These are phyloP conservation scores for Cosmopolites sordidus DNA, from an alignment of 2,888 invertebrate genomes.

Conservation along the genomic window DNA sequence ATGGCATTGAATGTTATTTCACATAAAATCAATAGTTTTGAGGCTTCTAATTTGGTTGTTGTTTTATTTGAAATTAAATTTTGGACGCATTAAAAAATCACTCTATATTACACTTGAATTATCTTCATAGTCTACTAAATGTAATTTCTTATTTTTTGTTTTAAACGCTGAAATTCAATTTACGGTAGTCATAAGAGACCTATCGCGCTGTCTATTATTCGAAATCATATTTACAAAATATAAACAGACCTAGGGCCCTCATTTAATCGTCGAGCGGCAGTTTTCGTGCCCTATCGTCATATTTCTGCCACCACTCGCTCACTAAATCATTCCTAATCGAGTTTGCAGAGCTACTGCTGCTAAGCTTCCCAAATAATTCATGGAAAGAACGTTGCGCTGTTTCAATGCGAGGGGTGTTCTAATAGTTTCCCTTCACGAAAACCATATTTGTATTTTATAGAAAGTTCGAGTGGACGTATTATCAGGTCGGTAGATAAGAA, in stretches of 20 bases:
- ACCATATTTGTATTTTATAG: slow-evolving; percentile 5
- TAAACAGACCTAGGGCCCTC: neutral
- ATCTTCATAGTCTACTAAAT: too few relatives aligned
- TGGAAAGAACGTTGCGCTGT: slow-evolving; percentile 14
- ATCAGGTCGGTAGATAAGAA: too few relatives aligned
- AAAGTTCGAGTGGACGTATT: too few relatives aligned
- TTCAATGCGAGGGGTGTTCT: slow-evolving; percentile 15
- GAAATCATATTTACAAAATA: slow-evolving; percentile 2
- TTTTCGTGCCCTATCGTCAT: slow-evolving; percentile 38
- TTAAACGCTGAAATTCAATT: too few relatives aligned
- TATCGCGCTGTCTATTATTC: neutral
- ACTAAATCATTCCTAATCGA: slow-evolving; percentile 39
- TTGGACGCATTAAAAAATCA: too few relatives aligned
- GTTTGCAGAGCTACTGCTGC: slow-evolving; percentile 33
- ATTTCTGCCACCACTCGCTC: slow-evolving; percentile 31
- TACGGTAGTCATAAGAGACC: too few relatives aligned
- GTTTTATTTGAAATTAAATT: too few relatives aligned
- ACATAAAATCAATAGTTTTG: too few relatives aligned
- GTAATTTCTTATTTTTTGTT: too few relatives aligned
- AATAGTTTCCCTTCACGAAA: slow-evolving; percentile 24
- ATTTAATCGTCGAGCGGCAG: slow-evolving; percentile 28
- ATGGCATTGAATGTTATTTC: too few relatives aligned
- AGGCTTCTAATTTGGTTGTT: too few relatives aligned
- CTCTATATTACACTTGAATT: too few relatives aligned
- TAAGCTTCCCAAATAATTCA: slow-evolving; percentile 42